Conservation (phyloP, 2,113 vertebrate species). For the Mus pahari region DNA sequence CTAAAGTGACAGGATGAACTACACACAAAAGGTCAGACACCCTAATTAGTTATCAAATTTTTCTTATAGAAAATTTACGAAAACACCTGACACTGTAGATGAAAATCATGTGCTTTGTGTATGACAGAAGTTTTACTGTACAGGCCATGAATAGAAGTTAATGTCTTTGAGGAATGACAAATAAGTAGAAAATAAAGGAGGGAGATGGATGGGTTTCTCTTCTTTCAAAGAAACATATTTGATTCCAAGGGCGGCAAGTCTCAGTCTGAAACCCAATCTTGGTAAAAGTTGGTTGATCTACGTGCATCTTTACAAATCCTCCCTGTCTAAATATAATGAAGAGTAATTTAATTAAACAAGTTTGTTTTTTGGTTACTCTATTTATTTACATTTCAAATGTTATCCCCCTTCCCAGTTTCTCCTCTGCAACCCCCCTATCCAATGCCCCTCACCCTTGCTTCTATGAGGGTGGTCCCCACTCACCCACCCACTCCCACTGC, state of each 20-base stretch:
- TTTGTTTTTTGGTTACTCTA: not conserved
- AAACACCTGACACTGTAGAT: not conserved
- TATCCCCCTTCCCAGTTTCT: too few relatives aligned
- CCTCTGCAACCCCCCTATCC: too few relatives aligned
- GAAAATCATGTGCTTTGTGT: not conserved
- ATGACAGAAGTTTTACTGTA: not conserved
- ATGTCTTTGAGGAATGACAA: not conserved
- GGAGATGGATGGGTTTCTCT: not conserved
- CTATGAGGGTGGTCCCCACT: too few relatives aligned
- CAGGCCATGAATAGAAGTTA: not conserved
- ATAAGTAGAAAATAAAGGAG: not conserved
- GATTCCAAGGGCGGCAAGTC: not conserved
- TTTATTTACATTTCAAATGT: too few relatives aligned
- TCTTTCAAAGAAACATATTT: slow-evolving; percentile 1
- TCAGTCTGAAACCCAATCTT: not conserved
- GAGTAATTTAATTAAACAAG: not conserved
- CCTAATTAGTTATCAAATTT: not conserved
- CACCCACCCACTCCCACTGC: too few relatives aligned
- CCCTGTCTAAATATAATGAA: not conserved
- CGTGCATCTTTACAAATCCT: not conserved
- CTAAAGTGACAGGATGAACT: not conserved
- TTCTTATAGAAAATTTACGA: not conserved
- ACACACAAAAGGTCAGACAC: not conserved
- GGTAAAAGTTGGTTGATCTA: not conserved
- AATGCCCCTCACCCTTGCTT: too few relatives aligned